A percentile compares a stretch with the other conserved stretches of the same genome.
Evolutionary conservation across 2,797 vertebrate genomes (phyloP).

Genomic region (Sebastes wilsoni): DNA sequence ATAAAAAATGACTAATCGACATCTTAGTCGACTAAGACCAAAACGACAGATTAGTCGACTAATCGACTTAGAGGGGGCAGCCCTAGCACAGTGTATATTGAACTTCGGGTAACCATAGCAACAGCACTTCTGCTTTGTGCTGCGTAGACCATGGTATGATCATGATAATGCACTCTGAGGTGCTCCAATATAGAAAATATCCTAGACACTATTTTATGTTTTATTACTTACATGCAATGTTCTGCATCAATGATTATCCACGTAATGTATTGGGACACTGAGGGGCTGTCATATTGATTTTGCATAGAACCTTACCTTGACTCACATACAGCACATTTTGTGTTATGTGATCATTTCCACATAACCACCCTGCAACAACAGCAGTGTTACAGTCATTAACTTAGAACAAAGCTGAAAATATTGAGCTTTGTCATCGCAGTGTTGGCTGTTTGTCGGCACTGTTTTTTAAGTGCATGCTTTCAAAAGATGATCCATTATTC

Average conservation of each 20-base stretch:
- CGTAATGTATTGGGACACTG: background rate
- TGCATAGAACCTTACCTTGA: background rate
- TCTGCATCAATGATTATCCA: background rate
- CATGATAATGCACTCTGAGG: background rate
- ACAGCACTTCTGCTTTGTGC: slow-evolving; percentile 7
- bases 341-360: background rate
- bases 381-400: background rate
- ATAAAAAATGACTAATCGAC: no score
- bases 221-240: background rate
- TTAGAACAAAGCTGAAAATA: background rate
- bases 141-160: background rate
- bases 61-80: background rate
- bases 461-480: slow-evolving; percentile 35
- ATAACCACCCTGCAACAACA: background rate
- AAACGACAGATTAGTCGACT: background rate
- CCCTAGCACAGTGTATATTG: background rate
- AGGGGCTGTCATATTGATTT: background rate
- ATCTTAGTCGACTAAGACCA: no score
- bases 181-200: slow-evolving; percentile 8
- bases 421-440: slow-evolving; percentile 17
- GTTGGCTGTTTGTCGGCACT: slow-evolving; percentile 18
- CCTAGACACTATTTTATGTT: background rate
- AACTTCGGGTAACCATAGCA: background rate
- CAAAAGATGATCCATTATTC: slow-evolving; percentile 46
- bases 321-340: background rate